Percentiles rank a stretch among this genome's conserved stretches.
These are phyloP conservation scores for Spea multiplicata DNA, from an alignment of 2,113 vertebrate species.

Conservation along the genomic window DNA sequence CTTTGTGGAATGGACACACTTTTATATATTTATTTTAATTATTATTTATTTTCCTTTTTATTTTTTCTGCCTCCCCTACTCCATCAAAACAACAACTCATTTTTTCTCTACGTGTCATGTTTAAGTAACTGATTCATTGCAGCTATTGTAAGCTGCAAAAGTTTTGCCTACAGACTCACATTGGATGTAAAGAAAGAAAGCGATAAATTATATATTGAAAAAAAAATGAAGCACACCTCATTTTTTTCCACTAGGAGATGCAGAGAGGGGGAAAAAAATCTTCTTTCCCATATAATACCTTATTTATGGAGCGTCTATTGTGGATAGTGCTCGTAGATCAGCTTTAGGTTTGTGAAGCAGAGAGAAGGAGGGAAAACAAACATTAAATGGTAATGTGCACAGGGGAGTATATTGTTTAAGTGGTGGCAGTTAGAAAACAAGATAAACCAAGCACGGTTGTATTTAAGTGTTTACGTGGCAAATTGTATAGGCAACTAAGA, in stretches of 20 bases:
- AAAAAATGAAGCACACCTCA: background rate
- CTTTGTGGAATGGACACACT: constrained; percentile 6
- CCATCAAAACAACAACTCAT: constrained; percentile 7
- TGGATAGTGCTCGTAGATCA: constrained; percentile 44
- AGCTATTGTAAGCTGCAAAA: constrained; percentile 33
- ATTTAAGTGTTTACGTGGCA: constrained; percentile 29
- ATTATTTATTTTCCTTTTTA: constrained; percentile 15
- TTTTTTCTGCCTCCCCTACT: background rate
- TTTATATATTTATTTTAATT: constrained; percentile 28
- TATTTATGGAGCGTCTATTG: constrained; percentile 36
- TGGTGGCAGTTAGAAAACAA: constrained; percentile 17
- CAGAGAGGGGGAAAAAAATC: constrained; percentile 1
- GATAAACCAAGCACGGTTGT: constrained; percentile 17
- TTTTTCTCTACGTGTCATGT: constrained; percentile 34
- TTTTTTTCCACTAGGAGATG: constrained; percentile 7
- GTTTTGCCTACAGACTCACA: constrained; percentile 36
- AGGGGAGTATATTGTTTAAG: constrained; percentile 33
- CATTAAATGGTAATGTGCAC: constrained; percentile 39
- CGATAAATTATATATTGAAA: constrained; percentile 37
- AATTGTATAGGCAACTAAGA: background rate
- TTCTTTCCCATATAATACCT: constrained; percentile 22
- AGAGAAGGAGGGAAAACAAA: constrained; percentile 20
- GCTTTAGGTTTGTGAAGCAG: constrained; percentile 30
- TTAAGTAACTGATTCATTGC: constrained; percentile 43
- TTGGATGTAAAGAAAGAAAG: constrained; percentile 7